Evolutionary conservation across 1,140 invertebrate species (phyloP).

Genomic region (Anastatus disparis): DNA sequence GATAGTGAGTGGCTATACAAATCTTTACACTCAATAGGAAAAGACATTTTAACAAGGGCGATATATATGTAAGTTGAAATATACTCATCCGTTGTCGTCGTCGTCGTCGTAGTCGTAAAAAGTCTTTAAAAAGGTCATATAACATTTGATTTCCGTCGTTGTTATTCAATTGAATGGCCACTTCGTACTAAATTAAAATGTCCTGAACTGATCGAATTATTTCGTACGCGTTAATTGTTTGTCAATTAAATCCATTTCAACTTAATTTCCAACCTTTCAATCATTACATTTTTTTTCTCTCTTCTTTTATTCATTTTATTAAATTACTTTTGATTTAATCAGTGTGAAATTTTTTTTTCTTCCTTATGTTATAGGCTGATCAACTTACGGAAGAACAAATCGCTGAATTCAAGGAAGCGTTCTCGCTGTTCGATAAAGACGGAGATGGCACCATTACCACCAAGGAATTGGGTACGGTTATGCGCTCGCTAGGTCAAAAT

Average conservation of each 20-base stretch:
- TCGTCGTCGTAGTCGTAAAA: too few species aligned
- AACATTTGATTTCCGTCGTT: constrained; percentile 14
- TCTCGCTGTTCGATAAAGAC: constrained; percentile 99
- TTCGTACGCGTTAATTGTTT: not conserved
- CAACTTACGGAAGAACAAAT: constrained; percentile 98
- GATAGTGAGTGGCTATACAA: too few species aligned
- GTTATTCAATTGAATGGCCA: constrained; percentile 13
- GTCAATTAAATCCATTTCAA: too few species aligned
- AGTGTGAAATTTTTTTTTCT: not conserved
- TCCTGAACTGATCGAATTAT: not conserved
- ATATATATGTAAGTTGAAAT: too few species aligned
- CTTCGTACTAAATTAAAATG: not conserved
- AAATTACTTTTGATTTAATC: too few species aligned
- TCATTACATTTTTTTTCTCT: too few species aligned
- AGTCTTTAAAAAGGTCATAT: too few species aligned
- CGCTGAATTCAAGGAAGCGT: constrained; percentile 99
- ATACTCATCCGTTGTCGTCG: too few species aligned
- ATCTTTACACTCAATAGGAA: too few species aligned
- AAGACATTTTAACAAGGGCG: too few species aligned
- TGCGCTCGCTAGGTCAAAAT: constrained; percentile 98
- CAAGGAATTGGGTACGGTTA: constrained; percentile 99
- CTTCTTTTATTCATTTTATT: too few species aligned
- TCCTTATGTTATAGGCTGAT: constrained; percentile 81
- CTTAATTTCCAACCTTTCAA: too few species aligned
- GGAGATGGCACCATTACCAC: constrained; percentile 99